Evolutionary conservation across 2,113 vertebrate genomes (phyloP), one percentile per base, ranked within the genome.

Genomic region (Nettapus auritus): DNA sequence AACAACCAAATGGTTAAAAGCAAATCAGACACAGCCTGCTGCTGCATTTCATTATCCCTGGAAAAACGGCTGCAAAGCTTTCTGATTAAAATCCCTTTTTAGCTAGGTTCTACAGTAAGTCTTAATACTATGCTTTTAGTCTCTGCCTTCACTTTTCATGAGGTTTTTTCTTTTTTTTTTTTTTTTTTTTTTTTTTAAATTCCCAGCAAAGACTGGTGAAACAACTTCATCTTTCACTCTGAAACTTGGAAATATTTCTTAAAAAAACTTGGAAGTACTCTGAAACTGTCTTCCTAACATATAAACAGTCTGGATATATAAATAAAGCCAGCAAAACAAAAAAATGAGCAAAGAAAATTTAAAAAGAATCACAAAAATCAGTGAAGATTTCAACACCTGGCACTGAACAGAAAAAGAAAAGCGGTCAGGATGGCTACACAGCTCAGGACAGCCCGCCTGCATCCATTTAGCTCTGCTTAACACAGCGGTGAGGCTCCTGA

Each of bases 61-160:
- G 68, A 33, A 77, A 85, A 57, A 57, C 16, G 38, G 60, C 59
- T 86, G 63, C 63, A 69, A 88, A 82, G 67, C 86, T 66, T 90
- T 82, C 48, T 48, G 88, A 88, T 82, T 86, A 82, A 93, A 96
- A 83, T 83, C 80, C 59, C n/a, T 68, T 82, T 76, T 63, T 42
- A 88, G 88, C 59, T 69, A 74, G 29, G 29, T 93, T 86, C 80
- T 73, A 8, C 34, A 82, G 29, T 53, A 73, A 88, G 63, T 82
- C 89, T 83, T 90, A 82, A 94, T 76, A 22, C 75, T 46, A 10
- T 19, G 75, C 59, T 90, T 73, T 71, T 53, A 86, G 34, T 69
- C 71, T 40, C 31, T 46, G 76, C 59, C 36, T 66, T 52, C 21
- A 17, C 42, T 82, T 34, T 42, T 64, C 40, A 21, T 56, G 6